phyloP scores from a whole-genome alignment of 2,797 vertebrate species.

The Sebastes oblongus region DNA sequence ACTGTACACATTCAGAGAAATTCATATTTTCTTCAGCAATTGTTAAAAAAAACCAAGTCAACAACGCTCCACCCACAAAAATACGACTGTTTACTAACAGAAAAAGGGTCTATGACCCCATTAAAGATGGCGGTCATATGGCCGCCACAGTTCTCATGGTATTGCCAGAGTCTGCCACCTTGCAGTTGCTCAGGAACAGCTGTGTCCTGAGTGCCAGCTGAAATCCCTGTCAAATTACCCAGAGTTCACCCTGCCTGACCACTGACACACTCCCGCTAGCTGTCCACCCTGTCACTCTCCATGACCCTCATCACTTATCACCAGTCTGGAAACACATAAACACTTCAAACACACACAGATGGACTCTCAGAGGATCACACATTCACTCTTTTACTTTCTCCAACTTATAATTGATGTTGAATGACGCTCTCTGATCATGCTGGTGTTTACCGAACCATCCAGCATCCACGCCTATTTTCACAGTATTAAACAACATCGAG shows the following conservation, averaged over 20 bases:
- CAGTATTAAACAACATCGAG: constrained; percentile 4
- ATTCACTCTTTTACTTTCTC: neutral
- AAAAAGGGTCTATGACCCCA: neutral
- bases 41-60: too few relatives aligned
- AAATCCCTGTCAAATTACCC: constrained; percentile 61
- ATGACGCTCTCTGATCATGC: constrained; percentile 20
- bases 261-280: constrained; percentile 56
- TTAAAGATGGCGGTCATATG: constrained; percentile 6
- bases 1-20: too few relatives aligned
- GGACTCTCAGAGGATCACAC: constrained; percentile 20
- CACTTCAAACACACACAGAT: constrained; percentile 39
- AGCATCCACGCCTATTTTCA: constrained; percentile 12
- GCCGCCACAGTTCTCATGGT: neutral
- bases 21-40: too few relatives aligned
- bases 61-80: too few relatives aligned
- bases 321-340: constrained; percentile 11
- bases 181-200: constrained; percentile 28
- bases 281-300: constrained; percentile 47
- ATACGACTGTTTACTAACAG: too few relatives aligned
- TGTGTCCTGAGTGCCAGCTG: constrained; percentile 42
- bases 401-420: constrained; percentile 16
- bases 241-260: constrained; percentile 43
- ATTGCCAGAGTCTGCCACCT: neutral
- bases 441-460: constrained; percentile 37
- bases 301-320: constrained; percentile 55